Evolutionary conservation across 2,888 invertebrate genomes (phyloP), one percentile per base, ranked within the genome.

Genomic region (Automeris io): DNA sequence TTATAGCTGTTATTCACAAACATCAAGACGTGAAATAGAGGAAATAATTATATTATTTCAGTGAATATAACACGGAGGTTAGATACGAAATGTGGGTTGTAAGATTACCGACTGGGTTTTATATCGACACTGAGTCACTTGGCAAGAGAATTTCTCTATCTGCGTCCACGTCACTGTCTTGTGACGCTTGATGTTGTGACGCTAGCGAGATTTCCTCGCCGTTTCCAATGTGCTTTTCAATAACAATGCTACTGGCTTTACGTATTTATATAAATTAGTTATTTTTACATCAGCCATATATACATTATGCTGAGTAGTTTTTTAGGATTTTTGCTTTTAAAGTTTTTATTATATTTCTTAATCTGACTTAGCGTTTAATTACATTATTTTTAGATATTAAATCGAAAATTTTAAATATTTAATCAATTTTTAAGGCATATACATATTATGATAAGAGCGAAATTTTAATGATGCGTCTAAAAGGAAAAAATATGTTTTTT

Each of bases 81-180:
- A 53, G 57, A 56, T 62, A 57, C 55, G 46, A 61, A 81, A 70
- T 85, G 82, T 58, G 59, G 54, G 49, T 45, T 59, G 57, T 49
- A 49, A 56, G 61, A 64, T 57, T 54, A 51, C 47, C 50, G 49
- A 53, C 53, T 55, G 54, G 56, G 66, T 72, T 82, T 78, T 85
- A 85, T 85, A 85, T 72, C 52, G 57, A 47, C 35, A 45, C 58
- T 80, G 82, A 80, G 48, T 81, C 79, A 70, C 64, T 82, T 82
- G 82, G 82, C 81, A 78, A 61, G 68, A 71, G 65, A 56, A 55
- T 54, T 61, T 65, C 66, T 65, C 54, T 57, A 59, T 56, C 60
- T 53, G 35, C 42, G 56, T 50, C 55, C 57, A 70, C 82, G 82
- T 82, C 81, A 82, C 57, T 37, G 47, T 33, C 49, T 43, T 45